phyloP scores from a whole-genome alignment of 2,113 vertebrate species.

The Opisthocomus hoazin region DNA sequence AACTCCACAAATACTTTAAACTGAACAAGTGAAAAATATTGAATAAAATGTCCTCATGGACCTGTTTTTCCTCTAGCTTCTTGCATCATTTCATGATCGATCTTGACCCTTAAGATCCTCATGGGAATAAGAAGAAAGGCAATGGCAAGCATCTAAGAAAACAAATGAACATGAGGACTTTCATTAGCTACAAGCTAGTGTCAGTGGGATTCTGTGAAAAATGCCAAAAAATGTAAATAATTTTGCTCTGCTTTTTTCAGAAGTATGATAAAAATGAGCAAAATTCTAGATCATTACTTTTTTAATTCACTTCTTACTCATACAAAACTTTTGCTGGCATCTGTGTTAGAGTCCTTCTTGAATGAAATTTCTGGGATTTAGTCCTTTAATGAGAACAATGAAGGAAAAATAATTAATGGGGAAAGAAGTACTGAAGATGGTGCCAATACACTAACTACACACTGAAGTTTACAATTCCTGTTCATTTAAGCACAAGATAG shows the following conservation, averaged over 20 bases:
- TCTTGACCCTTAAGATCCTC: neutral
- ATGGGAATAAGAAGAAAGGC: neutral
- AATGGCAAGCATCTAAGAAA: neutral
- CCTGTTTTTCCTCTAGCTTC: neutral
- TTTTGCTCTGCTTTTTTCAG: neutral
- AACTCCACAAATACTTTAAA: neutral
- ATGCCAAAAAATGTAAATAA: neutral
- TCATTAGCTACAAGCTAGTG: neutral
- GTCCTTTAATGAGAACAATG: neutral
- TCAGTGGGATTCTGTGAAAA: neutral
- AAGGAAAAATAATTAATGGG: neutral
- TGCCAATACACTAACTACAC: neutral
- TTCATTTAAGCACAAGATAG: conserved; percentile 3
- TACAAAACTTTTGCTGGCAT: neutral
- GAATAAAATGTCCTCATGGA: neutral
- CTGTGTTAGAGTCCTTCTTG: neutral
- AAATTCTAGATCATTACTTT: neutral
- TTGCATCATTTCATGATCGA: neutral
- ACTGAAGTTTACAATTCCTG: neutral
- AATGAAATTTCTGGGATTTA: neutral
- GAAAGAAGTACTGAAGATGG: neutral
- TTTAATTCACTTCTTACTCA: neutral
- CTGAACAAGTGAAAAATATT: neutral
- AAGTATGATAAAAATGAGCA: neutral
- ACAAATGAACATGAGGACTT: neutral